Evolutionary conservation across 2,888 invertebrate genomes (phyloP).

Genomic region (Agrochola lota): DNA sequence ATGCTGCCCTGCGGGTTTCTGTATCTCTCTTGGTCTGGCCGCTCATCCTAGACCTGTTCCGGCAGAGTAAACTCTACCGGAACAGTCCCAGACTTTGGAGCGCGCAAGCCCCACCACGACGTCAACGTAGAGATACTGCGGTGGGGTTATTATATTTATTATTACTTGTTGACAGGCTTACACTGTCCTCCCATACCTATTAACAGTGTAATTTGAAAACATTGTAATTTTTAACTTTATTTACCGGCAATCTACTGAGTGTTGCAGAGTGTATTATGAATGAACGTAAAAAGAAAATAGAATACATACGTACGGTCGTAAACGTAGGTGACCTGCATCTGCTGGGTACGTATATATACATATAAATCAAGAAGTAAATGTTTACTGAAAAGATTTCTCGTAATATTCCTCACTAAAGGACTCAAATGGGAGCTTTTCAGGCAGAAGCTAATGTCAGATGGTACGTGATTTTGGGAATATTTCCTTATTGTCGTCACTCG

Average conservation of each 20-base stretch:
- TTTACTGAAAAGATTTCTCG: background rate
- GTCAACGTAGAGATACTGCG: too few species aligned
- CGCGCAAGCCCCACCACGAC: too few species aligned
- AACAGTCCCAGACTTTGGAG: too few species aligned
- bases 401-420: background rate
- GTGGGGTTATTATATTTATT: too few species aligned
- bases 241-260: background rate
- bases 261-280: background rate
- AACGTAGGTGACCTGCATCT: background rate
- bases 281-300: background rate
- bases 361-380: background rate
- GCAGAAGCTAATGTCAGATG: conserved; percentile 14
- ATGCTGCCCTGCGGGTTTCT: too few species aligned
- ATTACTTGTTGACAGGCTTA: too few species aligned
- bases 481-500: background rate
- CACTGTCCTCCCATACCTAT: too few species aligned
- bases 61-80: too few species aligned
- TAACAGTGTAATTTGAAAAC: too few species aligned
- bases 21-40: too few species aligned
- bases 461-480: conserved; percentile 8
- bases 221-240: too few species aligned
- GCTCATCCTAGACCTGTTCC: too few species aligned
- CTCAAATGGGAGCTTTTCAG: background rate
- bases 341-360: background rate
- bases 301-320: background rate